Evolutionary conservation across 37 sponge, comb jelly and placozoan genomes (phyloP).

Genomic region (Aplysina aerophoba): DNA sequence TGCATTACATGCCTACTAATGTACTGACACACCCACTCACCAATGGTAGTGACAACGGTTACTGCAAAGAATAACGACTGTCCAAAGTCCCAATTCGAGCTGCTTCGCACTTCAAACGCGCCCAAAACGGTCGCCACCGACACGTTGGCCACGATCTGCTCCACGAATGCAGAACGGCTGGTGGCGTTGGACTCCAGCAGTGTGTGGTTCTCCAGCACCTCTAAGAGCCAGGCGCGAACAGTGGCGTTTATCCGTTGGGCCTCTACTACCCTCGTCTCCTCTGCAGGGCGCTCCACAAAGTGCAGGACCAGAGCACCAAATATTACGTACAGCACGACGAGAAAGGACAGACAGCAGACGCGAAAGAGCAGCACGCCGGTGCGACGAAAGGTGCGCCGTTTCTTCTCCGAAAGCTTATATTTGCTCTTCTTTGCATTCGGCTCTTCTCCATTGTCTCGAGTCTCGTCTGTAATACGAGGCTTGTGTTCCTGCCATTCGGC

Average conservation of each 20-base stretch:
- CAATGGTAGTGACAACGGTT: constrained; percentile 40
- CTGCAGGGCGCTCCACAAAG: not conserved
- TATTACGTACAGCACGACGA: not conserved
- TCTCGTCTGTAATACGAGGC: too few relatives aligned
- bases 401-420: constrained; percentile 13
- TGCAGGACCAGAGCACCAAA: not conserved
- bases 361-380: not conserved
- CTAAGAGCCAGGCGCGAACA: too few relatives aligned
- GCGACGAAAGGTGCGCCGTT: not conserved
- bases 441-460: not conserved
- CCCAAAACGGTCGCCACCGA: not conserved
- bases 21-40: too few relatives aligned
- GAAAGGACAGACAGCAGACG: not conserved
- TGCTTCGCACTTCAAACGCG: not conserved
- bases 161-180: not conserved
- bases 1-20: not conserved
- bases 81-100: constrained; percentile 19
- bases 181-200: not conserved
- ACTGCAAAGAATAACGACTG: constrained; percentile 38
- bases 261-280: not conserved
- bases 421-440: not conserved
- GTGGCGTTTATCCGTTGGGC: not conserved
- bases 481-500: too few relatives aligned
- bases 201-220: too few relatives aligned
- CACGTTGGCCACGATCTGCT: not conserved